Percentiles rank a stretch among this genome's conserved stretches.
These are phyloP conservation scores for Arnoldichthys spilopterus DNA, from an alignment of 2,797 vertebrate species.

Conservation along the genomic window DNA sequence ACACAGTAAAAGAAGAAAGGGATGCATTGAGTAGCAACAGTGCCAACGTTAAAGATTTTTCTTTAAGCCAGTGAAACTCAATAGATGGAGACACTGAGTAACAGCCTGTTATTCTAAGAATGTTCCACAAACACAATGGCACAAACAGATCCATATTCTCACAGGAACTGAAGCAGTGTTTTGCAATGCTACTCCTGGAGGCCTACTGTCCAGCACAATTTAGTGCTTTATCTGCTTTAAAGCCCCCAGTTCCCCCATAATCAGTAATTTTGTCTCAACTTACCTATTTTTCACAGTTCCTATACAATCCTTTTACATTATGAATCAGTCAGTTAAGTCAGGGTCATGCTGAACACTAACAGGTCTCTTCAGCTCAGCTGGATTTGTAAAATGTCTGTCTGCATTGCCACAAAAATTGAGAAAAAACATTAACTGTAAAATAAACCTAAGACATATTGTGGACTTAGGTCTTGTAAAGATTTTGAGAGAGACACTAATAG, in stretches of 20 bases:
- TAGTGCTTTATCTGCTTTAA: too few relatives aligned
- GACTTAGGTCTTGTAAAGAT: background rate
- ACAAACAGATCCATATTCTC: background rate
- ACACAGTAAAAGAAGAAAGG: too few relatives aligned
- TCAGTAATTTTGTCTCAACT: too few relatives aligned
- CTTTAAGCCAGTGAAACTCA: background rate
- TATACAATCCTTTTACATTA: too few relatives aligned
- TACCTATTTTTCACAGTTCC: too few relatives aligned
- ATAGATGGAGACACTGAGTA: background rate
- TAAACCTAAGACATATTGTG: background rate
- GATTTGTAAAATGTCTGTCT: background rate
- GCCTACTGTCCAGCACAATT: too few relatives aligned
- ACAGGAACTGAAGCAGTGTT: too few relatives aligned
- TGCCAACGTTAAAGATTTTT: too few relatives aligned
- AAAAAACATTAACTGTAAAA: background rate
- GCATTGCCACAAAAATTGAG: background rate
- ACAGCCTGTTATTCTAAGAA: background rate
- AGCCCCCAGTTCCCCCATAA: too few relatives aligned
- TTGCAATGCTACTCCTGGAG: too few relatives aligned
- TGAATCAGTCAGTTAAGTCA: background rate
- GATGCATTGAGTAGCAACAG: too few relatives aligned
- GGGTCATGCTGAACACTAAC: too few relatives aligned
- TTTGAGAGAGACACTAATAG: background rate
- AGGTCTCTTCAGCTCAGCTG: background rate
- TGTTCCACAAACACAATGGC: background rate